Base-by-base conservation (phyloP, 2,797 vertebrate species). In the Molossus alvarezi region DNA sequence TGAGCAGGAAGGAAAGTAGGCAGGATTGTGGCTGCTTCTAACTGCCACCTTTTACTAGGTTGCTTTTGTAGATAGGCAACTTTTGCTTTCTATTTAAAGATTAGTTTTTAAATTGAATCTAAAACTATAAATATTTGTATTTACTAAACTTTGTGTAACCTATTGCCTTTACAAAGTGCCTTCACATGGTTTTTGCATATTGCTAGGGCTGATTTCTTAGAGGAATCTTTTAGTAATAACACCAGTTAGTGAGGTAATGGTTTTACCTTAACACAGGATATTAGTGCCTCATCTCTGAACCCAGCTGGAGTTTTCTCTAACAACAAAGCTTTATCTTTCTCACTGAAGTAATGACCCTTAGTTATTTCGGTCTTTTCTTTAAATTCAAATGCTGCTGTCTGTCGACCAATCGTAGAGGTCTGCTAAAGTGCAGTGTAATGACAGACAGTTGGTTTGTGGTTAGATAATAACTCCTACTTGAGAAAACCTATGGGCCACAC, bases 381-480 rank as follows among this genome's bases (percentile, higher is more conserved):
- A 69, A 91, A 76, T 98, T 98, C 71, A 71, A 94, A 86, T 55
- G 0, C 87, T 37, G 96, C 88, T 96, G 48, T 90, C 60, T 86
- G 14, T 29, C 17, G 2, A 27, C 98, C 98, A 96, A 87, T 97
- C 83, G 3, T 60, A 29, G 3, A 73, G 21, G 51, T 33, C 1
- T 81, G 29, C 0, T 65, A 25, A 80, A 90, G 15, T 79, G 97
- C 97, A 41, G 79, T 0, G 64, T 83, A 71, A 92, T 6, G 90
- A 96, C 48, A 95, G 97, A 69, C 20, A 72, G 92, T 91, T 95
- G 93, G 93, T 93, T 93, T 88, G 97, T 79, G 97, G 95, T 57
- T 9, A 96, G 97, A 95, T 96, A 95, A 84, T 64, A 77, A 91
- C 89, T 55, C 81, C 64, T 9, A 15, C 45, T 75, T 21, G 9